These are phyloP conservation scores for Charina bottae DNA, from an alignment of 2,113 vertebrate genomes.

Conservation along the genomic window DNA sequence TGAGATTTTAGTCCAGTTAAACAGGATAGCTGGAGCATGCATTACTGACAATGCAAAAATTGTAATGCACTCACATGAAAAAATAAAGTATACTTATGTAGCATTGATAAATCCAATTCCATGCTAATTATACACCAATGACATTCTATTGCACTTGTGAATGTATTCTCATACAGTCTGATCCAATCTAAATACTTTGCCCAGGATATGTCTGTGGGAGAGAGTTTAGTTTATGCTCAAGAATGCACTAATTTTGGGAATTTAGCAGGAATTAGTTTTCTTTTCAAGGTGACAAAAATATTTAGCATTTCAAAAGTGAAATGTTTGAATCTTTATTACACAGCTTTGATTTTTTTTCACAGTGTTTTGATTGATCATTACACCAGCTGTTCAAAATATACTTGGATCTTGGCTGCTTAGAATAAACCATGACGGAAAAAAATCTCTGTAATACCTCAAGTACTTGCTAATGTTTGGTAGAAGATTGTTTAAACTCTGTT, in stretches of 20 bases:
- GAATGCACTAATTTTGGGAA: background rate
- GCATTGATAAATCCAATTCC: background rate
- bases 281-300: background rate
- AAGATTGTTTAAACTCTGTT: constrained; percentile 13
- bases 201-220: background rate
- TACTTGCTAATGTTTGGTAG: background rate
- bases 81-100: background rate
- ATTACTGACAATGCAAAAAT: too few relatives aligned
- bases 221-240: background rate
- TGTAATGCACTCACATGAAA: background rate
- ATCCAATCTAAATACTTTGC: background rate
- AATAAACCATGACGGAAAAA: background rate
- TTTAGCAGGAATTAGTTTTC: background rate
- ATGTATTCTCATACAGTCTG: background rate
- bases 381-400: background rate
- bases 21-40: background rate
- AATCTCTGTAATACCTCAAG: background rate
- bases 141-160: too few relatives aligned
- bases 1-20: background rate
- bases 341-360: background rate
- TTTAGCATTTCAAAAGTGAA: background rate
- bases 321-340: background rate
- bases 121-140: background rate
- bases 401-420: background rate
- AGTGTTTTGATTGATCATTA: background rate